Evolutionary conservation across 1,140 invertebrate genomes (phyloP).

Genomic region (Meloidogyne hapla): DNA sequence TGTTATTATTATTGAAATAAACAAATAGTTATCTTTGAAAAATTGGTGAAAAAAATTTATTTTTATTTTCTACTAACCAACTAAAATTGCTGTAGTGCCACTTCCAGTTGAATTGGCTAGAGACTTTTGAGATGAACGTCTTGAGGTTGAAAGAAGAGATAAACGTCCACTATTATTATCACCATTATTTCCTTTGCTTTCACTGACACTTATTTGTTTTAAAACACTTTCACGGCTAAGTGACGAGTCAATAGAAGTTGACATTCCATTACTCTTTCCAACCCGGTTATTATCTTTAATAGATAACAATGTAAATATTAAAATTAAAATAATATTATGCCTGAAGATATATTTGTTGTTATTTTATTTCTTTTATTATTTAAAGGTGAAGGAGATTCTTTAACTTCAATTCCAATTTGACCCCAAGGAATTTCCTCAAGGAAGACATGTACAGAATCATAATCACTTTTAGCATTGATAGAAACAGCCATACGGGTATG

Average conservation of each 20-base stretch:
- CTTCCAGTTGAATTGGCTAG: background rate
- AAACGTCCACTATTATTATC: background rate
- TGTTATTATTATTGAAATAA: no score
- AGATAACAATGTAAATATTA: no score
- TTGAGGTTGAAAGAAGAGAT: constrained; percentile 11
- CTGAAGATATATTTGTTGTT: background rate
- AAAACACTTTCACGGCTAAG: constrained; percentile 8
- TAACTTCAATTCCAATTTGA: constrained; percentile 47
- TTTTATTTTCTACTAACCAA: no score
- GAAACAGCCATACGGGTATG: constrained; percentile 50
- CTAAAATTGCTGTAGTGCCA: background rate
- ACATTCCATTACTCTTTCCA: background rate
- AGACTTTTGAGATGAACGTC: constrained; percentile 20
- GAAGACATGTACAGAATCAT: constrained; percentile 48
- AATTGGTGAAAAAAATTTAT: no score
- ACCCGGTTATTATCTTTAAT: background rate
- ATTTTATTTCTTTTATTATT: background rate
- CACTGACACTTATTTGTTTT: constrained; percentile 23
- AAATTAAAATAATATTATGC: background rate
- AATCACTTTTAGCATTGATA: constrained; percentile 54
- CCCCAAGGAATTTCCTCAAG: constrained; percentile 61
- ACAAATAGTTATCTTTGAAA: no score
- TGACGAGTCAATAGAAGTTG: constrained; percentile 5
- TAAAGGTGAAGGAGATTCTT: constrained; percentile 1
- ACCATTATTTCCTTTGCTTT: background rate